These are phyloP conservation scores for Phoenoteleia sp. DNA, from an alignment of 2,888 invertebrate species.

Conservation along the genomic window DNA sequence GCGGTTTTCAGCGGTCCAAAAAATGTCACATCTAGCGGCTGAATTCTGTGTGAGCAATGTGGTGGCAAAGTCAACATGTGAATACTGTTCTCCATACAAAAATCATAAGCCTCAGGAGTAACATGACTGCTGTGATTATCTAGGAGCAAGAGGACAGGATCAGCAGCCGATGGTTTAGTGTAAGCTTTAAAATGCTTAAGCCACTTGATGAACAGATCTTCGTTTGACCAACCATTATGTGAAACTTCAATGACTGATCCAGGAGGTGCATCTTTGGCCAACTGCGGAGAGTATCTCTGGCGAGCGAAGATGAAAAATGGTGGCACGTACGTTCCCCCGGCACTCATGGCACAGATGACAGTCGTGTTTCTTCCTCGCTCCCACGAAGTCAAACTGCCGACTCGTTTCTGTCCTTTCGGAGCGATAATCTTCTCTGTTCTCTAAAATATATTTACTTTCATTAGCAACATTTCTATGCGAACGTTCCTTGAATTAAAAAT, in stretches of 20 bases:
- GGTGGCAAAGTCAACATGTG: constrained; percentile 55
- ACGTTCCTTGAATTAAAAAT: background rate
- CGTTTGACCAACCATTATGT: constrained; percentile 78
- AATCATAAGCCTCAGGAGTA: constrained; percentile 31
- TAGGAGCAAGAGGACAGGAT: constrained; percentile 72
- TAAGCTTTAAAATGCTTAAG: constrained; percentile 75
- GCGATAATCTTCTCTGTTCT: constrained; percentile 79
- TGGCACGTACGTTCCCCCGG: constrained; percentile 83
- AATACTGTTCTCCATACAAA: constrained; percentile 15
- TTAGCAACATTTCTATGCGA: background rate
- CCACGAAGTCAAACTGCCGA: constrained; percentile 77
- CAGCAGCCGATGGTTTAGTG: constrained; percentile 79
- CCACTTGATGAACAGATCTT: constrained; percentile 38
- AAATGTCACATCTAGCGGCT: constrained; percentile 60
- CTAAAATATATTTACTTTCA: constrained; percentile 7
- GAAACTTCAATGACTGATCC: constrained; percentile 79
- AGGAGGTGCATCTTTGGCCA: constrained; percentile 84
- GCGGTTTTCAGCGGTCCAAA: constrained; percentile 47
- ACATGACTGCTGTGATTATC: constrained; percentile 57
- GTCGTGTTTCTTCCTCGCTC: constrained; percentile 79
- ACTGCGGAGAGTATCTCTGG: constrained; percentile 82
- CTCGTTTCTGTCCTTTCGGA: constrained; percentile 83
- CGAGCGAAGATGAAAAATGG: constrained; percentile 63
- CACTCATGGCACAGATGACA: constrained; percentile 85
- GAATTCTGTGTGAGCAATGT: constrained; percentile 59